A percentile compares a stretch with the other conserved stretches of the same genome.
Conservation (phyloP, 2,888 invertebrate genomes). For the Schrankia costaestrigalis region DNA sequence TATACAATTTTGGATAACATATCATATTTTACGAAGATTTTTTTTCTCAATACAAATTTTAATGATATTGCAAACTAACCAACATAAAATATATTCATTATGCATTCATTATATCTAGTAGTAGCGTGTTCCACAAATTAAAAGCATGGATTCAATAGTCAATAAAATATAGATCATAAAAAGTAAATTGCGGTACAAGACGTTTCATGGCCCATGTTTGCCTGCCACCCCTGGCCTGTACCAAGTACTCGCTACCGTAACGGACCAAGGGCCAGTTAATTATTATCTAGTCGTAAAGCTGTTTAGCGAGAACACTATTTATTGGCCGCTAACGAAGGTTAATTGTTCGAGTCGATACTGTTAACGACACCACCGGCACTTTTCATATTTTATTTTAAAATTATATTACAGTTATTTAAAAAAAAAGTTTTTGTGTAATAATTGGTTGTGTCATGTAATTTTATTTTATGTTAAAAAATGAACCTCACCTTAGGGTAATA, state of each 20-base stretch:
- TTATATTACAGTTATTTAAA: slow-evolving; percentile 23
- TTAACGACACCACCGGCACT: slow-evolving; percentile 36
- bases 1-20: too few species aligned
- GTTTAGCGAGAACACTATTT: slow-evolving; percentile 61
- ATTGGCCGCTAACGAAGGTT: slow-evolving; percentile 66
- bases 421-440: slow-evolving; percentile 8
- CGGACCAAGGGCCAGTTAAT: slow-evolving; percentile 54
- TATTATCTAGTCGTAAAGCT: slow-evolving; percentile 62
- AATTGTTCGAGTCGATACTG: slow-evolving; percentile 51
- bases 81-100: too few species aligned
- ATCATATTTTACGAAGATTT: too few species aligned
- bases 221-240: slow-evolving; percentile 16
- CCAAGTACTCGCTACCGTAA: slow-evolving; percentile 57
- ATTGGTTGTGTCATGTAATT: slow-evolving; percentile 9
- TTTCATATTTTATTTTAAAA: slow-evolving; percentile 30
- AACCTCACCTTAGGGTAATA: too few species aligned
- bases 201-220: too few species aligned
- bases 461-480: too few species aligned
- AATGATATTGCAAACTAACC: too few species aligned
- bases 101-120: too few species aligned
- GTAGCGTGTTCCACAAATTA: too few species aligned
- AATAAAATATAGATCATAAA: too few species aligned
- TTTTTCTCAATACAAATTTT: too few species aligned
- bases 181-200: neutral
- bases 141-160: too few species aligned